phyloP scores from a whole-genome alignment of 2,888 invertebrate species.

The Frankliniella fusca region DNA sequence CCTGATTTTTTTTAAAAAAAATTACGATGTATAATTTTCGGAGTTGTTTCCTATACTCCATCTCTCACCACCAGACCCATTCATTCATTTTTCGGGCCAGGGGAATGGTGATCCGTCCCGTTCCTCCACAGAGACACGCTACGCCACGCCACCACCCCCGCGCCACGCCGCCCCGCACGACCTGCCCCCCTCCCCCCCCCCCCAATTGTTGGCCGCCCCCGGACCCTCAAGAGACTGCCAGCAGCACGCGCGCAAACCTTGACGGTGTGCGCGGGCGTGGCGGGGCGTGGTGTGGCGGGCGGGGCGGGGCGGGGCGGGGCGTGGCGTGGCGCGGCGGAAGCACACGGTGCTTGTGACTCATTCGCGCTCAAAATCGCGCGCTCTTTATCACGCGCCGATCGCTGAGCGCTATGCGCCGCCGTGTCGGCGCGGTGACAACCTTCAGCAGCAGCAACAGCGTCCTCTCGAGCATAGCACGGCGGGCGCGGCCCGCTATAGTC shows the following conservation, averaged over 20 bases:
- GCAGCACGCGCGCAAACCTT: constrained; percentile 8
- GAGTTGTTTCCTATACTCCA: no score
- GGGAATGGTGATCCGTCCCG: no score
- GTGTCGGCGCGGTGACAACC: not conserved
- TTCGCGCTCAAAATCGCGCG: constrained; percentile 1
- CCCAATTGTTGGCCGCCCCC: constrained; percentile 9
- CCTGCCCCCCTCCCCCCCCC: not conserved
- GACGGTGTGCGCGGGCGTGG: not conserved
- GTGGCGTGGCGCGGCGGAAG: not conserved
- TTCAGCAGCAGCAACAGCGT: not conserved
- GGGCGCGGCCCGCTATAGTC: not conserved
- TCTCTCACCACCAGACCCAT: no score
- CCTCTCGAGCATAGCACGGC: not conserved
- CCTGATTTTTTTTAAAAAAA: no score
- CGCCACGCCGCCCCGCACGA: not conserved
- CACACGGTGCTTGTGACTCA: constrained; percentile 1
- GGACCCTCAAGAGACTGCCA: not conserved
- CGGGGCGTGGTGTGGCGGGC: not conserved
- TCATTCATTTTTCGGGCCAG: no score
- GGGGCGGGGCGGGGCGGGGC: not conserved
- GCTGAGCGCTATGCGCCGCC: not conserved
- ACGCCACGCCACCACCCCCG: not conserved
- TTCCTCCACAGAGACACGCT: no score
- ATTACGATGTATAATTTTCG: no score
- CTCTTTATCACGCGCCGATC: not conserved